Evolutionary conservation across 2,113 vertebrate genomes (phyloP).

Genomic region (Mustela nigripes): DNA sequence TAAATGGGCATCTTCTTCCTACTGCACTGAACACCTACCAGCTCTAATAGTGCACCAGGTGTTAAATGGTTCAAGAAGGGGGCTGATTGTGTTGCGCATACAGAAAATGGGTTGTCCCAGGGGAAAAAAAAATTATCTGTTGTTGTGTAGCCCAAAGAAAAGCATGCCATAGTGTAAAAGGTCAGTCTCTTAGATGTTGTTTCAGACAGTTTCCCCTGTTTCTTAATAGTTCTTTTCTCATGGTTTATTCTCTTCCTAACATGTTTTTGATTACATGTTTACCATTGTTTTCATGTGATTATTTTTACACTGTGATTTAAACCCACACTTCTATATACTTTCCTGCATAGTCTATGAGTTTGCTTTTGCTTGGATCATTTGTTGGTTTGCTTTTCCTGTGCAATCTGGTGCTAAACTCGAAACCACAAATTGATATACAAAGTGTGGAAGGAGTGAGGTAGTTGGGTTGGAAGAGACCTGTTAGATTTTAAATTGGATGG

Average conservation of each 20-base stretch:
- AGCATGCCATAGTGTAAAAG: background rate
- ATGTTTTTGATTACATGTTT: slow-evolving; percentile 35
- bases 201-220: slow-evolving; percentile 26
- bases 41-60: background rate
- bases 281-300: slow-evolving; percentile 66
- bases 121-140: background rate
- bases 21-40: background rate
- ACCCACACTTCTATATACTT: background rate
- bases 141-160: background rate
- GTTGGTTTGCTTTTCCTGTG: slow-evolving; percentile 71
- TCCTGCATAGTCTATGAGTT: slow-evolving; percentile 22
- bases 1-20: background rate
- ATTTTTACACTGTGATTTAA: slow-evolving; percentile 62
- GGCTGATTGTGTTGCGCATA: background rate
- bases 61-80: background rate
- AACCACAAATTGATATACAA: slow-evolving; percentile 55
- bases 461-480: slow-evolving; percentile 60
- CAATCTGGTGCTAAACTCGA: slow-evolving; percentile 58
- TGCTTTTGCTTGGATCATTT: slow-evolving; percentile 58
- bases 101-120: background rate
- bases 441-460: slow-evolving; percentile 57
- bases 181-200: background rate
- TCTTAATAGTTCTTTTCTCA: slow-evolving; percentile 62
- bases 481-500: slow-evolving; percentile 31
- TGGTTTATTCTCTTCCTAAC: slow-evolving; percentile 47